A percentile compares a stretch with the other conserved stretches of the same genome.
phyloP scores from a whole-genome alignment of 2,888 invertebrate species.

The Zygothrica quintamaculata region DNA sequence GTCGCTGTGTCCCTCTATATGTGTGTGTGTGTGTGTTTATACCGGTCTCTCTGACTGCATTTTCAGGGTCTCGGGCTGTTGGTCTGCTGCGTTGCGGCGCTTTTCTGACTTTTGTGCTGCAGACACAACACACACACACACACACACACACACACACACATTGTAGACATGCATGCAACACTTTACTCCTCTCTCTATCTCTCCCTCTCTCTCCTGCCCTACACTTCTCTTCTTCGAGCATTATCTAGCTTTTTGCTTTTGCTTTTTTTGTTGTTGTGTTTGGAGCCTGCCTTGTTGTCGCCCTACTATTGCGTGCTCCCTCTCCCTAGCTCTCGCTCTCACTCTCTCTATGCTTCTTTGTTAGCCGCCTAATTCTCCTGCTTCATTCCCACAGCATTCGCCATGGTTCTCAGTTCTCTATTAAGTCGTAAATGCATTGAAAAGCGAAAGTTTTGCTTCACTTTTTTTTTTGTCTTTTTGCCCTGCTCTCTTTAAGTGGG shows the following conservation, averaged over 20 bases:
- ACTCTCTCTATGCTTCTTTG: slow-evolving; percentile 6
- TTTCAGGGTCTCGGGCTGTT: slow-evolving; percentile 49
- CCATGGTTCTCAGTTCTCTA: neutral
- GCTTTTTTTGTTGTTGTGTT: no score
- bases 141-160: slow-evolving; percentile 19
- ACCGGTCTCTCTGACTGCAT: slow-evolving; percentile 45
- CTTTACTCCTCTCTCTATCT: no score
- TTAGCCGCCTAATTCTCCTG: neutral
- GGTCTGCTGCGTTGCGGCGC: no score
- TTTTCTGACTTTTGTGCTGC: no score
- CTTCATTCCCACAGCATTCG: slow-evolving; percentile 4
- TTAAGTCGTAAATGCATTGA: slow-evolving; percentile 4
- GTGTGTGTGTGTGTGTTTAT: slow-evolving; percentile 19
- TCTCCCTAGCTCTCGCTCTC: no score
- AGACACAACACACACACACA: no score
- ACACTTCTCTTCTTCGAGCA: no score
- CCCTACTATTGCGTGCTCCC: neutral
- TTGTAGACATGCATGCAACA: slow-evolving; percentile 16
- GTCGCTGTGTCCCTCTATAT: slow-evolving; percentile 4
- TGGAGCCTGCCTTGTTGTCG: no score
- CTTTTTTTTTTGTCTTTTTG: no score
- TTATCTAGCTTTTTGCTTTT: no score
- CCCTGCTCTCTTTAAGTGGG: no score
- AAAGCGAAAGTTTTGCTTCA: slow-evolving; percentile 58
- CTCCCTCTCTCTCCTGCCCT: neutral